phyloP scores from a whole-genome alignment of 1,140 invertebrate species.

The Phocides pigmalion region DNA sequence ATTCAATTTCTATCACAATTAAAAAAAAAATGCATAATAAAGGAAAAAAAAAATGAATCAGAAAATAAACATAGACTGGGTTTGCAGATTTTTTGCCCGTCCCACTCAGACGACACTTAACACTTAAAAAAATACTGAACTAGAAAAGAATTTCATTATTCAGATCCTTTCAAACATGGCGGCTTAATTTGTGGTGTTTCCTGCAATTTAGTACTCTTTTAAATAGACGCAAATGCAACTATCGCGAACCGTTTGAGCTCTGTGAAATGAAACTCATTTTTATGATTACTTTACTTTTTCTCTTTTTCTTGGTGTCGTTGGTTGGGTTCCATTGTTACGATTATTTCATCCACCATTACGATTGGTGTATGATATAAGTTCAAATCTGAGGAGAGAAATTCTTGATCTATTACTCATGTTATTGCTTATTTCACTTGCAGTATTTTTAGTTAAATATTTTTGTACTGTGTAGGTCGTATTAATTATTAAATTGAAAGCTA shows the following conservation, averaged over 20 bases:
- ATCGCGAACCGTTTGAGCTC: constrained; percentile 15
- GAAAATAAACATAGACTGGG: neutral
- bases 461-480: no score
- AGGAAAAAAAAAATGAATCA: neutral
- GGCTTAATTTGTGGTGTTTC: constrained; percentile 30
- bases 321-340: neutral
- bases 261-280: constrained; percentile 20
- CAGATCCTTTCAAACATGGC: constrained; percentile 29
- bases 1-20: no score
- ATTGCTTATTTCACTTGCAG: no score
- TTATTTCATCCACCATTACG: neutral
- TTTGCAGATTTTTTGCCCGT: neutral
- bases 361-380: no score
- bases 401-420: no score
- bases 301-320: neutral
- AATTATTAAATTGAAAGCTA: no score
- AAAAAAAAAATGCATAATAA: no score
- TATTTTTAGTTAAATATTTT: no score
- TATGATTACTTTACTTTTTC: constrained; percentile 3
- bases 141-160: constrained; percentile 27
- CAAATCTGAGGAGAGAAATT: no score
- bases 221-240: constrained; percentile 15
- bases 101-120: constrained; percentile 15
- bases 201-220: constrained; percentile 26
- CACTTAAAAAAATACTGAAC: constrained; percentile 20